Evolutionary conservation across 2,113 vertebrate genomes (phyloP).

Genomic region (Macquaria ambigua): DNA sequence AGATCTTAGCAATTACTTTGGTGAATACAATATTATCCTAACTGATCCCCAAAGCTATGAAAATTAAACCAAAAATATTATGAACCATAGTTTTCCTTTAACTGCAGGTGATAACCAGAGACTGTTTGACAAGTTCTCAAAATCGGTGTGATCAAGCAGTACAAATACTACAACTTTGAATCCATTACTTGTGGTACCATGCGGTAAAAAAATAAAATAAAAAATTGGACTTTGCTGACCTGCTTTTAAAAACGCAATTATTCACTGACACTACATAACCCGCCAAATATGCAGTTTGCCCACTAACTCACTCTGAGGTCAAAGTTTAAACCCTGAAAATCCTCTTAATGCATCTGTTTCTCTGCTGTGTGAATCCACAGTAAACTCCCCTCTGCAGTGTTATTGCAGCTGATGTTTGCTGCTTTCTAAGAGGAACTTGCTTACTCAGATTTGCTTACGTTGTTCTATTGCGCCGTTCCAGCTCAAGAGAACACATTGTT

Average conservation of each 20-base stretch:
- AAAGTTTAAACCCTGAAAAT: constrained; percentile 48
- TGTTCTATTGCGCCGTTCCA: neutral
- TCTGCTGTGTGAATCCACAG: neutral
- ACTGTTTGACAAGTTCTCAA: neutral
- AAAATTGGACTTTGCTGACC: neutral
- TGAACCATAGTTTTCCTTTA: neutral
- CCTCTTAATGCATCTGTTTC: constrained; percentile 37
- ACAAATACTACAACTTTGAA: neutral
- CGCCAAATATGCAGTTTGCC: neutral
- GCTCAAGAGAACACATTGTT: neutral
- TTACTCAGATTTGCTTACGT: constrained; percentile 8
- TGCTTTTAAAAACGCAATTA: constrained; percentile 14
- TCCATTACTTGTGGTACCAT: neutral
- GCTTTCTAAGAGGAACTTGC: constrained; percentile 17
- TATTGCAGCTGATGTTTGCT: constrained; percentile 3
- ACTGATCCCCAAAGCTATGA: neutral
- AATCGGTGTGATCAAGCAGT: neutral
- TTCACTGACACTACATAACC: neutral
- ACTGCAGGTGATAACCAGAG: neutral
- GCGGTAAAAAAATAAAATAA: neutral
- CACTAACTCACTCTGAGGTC: neutral
- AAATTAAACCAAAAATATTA: neutral
- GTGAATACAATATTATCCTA: too few relatives aligned
- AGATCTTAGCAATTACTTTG: neutral
- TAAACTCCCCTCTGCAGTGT: neutral